Base-by-base conservation (phyloP, 2,113 vertebrate genomes). In the Eira barbara region DNA sequence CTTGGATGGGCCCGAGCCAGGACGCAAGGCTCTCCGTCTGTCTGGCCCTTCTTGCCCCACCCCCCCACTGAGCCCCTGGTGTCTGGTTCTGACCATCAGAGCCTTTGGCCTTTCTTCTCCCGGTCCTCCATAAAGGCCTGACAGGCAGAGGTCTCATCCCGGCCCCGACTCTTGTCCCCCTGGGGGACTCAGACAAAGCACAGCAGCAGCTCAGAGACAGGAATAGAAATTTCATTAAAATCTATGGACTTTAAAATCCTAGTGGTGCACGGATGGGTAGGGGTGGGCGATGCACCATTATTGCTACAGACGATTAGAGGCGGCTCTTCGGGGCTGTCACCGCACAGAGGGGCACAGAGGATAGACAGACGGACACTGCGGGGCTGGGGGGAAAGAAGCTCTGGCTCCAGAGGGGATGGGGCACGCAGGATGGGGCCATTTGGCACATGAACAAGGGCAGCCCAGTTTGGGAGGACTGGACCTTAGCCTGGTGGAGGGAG, bases 171-270 rank as follows among this genome's bases (percentile, higher is more conserved):
- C 82, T 79, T 82, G 73, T 91, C 18, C 93, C 95, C 45, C 9
- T 31, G 8, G 85, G 9, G 2, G 15, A 45, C 97, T 94, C 95
- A 95, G 95, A 98, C 97, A 98, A 98, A 98, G 92, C 89, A 97
- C 97, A 98, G 96, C 81, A 36, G 0, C 94, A 93, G 95, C 98
- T 95, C 88, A 4, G 89, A 89, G 97, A 98, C 98, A 98, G 99
- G 98, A 99, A 99, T 99, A 99, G 98, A 99, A 99, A 99, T 99
- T 98, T 99, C 99, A 99, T 99, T 99, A 99, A 99, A 99, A 98
- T 96, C 99, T 99, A 99, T 97, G 98, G 98, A 98, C 98, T 98
- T 98, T 97, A 98, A 98, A 98, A 98, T 97, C 98, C 98, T 98
- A 99, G 97, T 98, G 98, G 98, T 73, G 96, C 96, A 96, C 42